Evolutionary conservation across 2,113 vertebrate genomes (phyloP), one percentile per base, ranked within the genome.

Genomic region (Saccopteryx bilineata): DNA sequence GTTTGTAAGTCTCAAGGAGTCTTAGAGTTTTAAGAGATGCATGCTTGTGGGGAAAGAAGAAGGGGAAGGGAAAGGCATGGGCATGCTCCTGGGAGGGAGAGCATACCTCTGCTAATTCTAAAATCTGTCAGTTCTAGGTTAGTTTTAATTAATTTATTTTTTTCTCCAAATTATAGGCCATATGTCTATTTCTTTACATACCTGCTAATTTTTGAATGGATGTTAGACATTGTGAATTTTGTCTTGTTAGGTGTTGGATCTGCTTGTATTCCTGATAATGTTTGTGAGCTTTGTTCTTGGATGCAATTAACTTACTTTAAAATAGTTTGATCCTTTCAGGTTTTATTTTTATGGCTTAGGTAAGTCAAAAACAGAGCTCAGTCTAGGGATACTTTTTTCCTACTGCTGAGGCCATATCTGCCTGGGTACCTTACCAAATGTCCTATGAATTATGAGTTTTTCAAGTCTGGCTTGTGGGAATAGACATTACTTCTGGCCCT

Each of bases 381-480:
- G 66, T 86, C 52, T 71, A 86, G 52, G 66, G 66, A 56, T 88
- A 50, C 48, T 88, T 63, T 88, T 88, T 88, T 65, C 46, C 56
- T 58, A 52, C 60, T 48, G 65, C 31, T 76, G 72, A 88, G 61
- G 7, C 24, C 61, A 90, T 50, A 68, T 5, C 50, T 90, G 68
- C n/a, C 12, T 66, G 13, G n/a, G 11, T 19, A 65, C 60, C 31
- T 21, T 50, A 85, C 12, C 19, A 61, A 89, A 54, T 18, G 15
- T 76, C 60, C 31, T 65, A 21, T 76, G 71, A 76, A 88, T 65
- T 65, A 50, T 65, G 72, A 65, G 9, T 75, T 89, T 76, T 89
- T 50, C 31, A 19, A 89, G 48, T 33, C 28, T 87, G 33, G 31
- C 86, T 52, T 46, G 58, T 76, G 14, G 10, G 18, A 68, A 80